phyloP scores from a whole-genome alignment of 2,113 vertebrate species.

The Clarias macrocephalus region DNA sequence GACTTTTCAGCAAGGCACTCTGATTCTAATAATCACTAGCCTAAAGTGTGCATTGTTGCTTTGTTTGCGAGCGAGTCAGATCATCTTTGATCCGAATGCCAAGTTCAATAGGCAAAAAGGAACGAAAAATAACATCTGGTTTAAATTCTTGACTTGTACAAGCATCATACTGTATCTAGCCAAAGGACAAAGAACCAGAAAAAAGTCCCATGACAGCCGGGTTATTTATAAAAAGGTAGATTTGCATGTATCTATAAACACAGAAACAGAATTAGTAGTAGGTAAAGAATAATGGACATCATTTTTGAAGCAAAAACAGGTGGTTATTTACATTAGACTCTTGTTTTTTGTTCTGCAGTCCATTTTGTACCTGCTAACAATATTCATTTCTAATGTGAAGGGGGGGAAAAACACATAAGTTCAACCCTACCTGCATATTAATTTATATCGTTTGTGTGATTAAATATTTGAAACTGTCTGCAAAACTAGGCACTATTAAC shows the following conservation, averaged over 20 bases:
- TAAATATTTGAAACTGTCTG: conserved; percentile 77
- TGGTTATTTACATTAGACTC: conserved; percentile 29
- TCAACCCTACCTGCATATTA: conserved; percentile 62
- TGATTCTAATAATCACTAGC: conserved; percentile 73
- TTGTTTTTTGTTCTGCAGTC: conserved; percentile 22
- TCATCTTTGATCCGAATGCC: conserved; percentile 66
- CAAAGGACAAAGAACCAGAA: conserved; percentile 46
- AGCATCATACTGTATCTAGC: conserved; percentile 47
- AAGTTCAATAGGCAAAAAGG: conserved; percentile 56
- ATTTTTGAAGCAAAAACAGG: conserved; percentile 4
- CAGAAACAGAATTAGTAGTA: conserved; percentile 29
- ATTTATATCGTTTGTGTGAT: conserved; percentile 71
- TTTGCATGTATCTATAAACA: conserved; percentile 43
- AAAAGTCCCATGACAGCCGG: conserved; percentile 32
- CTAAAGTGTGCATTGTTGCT: conserved; percentile 62
- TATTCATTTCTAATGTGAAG: conserved; percentile 45
- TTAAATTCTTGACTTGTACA: conserved; percentile 51
- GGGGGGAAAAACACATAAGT: conserved; percentile 51
- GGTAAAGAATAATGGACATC: not conserved
- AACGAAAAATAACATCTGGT: conserved; percentile 66
- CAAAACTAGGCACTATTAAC: conserved; percentile 64
- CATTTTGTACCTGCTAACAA: conserved; percentile 35
- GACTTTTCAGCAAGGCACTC: conserved; percentile 69
- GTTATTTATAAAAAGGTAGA: conserved; percentile 17
- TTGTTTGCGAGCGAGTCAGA: conserved; percentile 61